Percentiles rank a stretch among this genome's conserved stretches.
Conservation (phyloP, 2,888 invertebrate species). For the Microctonus hyperodae region DNA sequence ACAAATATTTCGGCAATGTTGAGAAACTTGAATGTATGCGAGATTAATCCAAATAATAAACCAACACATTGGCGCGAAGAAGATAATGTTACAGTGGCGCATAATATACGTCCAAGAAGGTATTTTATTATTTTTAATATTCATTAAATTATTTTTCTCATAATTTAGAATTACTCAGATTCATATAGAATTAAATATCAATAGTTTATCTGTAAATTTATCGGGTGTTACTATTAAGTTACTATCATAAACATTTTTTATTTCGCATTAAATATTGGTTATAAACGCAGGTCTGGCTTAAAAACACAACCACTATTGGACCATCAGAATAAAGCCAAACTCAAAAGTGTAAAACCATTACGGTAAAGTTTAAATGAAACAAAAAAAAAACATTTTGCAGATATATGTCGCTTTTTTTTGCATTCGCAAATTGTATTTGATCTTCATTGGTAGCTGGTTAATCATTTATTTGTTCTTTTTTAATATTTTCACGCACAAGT, state of each 20-base stretch:
- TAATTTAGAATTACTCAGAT: background rate
- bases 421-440: conserved; percentile 14
- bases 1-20: conserved; percentile 26
- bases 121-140: background rate
- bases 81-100: conserved; percentile 23
- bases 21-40: background rate
- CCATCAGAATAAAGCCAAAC: conserved; percentile 46
- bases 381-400: conserved; percentile 23
- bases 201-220: background rate
- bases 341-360: conserved; percentile 45
- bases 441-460: conserved; percentile 1
- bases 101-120: conserved; percentile 35
- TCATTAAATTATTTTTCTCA: background rate
- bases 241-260: background rate
- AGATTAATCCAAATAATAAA: background rate
- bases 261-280: conserved; percentile 16
- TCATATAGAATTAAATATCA: background rate
- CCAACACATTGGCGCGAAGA: conserved; percentile 19
- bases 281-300: conserved; percentile 44
- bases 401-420: conserved; percentile 33
- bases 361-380: conserved; percentile 45
- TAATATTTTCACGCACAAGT: background rate
- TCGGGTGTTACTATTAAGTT: background rate
- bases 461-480: conserved; percentile 14
- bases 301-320: conserved; percentile 43